A percentile compares a stretch with the other conserved stretches of the same genome.
These are phyloP conservation scores for Dasypus novemcinctus DNA, from an alignment of 2,113 vertebrate species.

Conservation along the genomic window DNA sequence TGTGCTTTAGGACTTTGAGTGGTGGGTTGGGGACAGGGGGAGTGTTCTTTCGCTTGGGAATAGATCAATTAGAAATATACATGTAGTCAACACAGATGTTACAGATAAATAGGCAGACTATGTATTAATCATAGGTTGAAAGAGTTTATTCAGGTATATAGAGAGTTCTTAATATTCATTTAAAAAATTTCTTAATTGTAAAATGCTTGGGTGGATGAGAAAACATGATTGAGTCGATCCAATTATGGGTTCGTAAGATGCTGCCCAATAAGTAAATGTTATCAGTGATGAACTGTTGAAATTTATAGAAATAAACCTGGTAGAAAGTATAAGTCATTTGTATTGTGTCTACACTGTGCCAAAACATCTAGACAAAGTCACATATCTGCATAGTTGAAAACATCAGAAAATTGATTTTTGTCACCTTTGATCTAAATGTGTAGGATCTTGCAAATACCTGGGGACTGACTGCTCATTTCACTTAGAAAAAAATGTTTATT, in stretches of 20 bases:
- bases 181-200: slow-evolving; percentile 24
- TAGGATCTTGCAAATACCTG: slow-evolving; percentile 23
- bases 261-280: not conserved
- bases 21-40: not conserved
- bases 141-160: slow-evolving; percentile 40
- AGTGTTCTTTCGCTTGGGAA: not conserved
- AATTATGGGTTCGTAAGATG: slow-evolving; percentile 10
- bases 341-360: slow-evolving; percentile 4
- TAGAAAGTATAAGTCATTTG: slow-evolving; percentile 34
- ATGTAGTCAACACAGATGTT: not conserved
- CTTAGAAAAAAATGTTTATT: not conserved
- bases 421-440: slow-evolving; percentile 45
- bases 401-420: slow-evolving; percentile 2
- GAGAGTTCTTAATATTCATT: slow-evolving; percentile 5
- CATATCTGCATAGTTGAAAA: slow-evolving; percentile 34
- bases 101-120: slow-evolving; percentile 29
- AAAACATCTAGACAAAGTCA: slow-evolving; percentile 34
- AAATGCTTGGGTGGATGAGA: slow-evolving; percentile 39
- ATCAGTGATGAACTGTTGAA: slow-evolving; percentile 25
- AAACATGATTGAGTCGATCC: slow-evolving; percentile 29
- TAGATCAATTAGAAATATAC: slow-evolving; percentile 40
- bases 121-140: slow-evolving; percentile 42
- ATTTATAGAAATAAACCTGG: slow-evolving; percentile 23
- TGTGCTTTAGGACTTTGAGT: not conserved
- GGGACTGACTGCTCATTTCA: slow-evolving; percentile 23